A percentile compares a stretch with the other conserved stretches of the same genome.
Evolutionary conservation across 1,140 invertebrate species (phyloP).

Genomic region (Triops cancriformis): DNA sequence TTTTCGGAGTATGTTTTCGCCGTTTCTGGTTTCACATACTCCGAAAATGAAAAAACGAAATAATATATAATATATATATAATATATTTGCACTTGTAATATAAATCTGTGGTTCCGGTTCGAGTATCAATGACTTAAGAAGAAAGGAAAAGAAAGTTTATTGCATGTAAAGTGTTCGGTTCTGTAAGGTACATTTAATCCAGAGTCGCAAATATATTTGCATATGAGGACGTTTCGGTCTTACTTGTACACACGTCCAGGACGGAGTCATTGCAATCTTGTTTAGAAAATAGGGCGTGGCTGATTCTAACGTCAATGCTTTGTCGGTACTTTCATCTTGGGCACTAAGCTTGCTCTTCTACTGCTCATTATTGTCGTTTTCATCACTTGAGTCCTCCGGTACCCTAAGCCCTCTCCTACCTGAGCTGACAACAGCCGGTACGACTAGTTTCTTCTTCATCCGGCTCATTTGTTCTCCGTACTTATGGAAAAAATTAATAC

Average conservation of each 20-base stretch:
- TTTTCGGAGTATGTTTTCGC: too few species aligned
- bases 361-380: not conserved
- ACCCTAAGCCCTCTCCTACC: not conserved
- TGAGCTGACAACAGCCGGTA: not conserved
- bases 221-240: not conserved
- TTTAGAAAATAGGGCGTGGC: not conserved
- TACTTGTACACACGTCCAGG: not conserved
- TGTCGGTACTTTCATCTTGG: not conserved
- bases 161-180: too few species aligned
- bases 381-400: not conserved
- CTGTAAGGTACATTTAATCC: not conserved
- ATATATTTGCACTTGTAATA: too few species aligned
- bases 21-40: too few species aligned
- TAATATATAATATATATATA: too few species aligned
- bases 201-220: not conserved
- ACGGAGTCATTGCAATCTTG: not conserved
- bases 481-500: conserved; percentile 17
- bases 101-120: too few species aligned
- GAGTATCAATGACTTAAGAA: too few species aligned
- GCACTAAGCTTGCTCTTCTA: not conserved
- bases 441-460: not conserved
- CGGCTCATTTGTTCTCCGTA: not conserved
- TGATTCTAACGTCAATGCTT: conserved; percentile 15
- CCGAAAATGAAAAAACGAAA: too few species aligned
- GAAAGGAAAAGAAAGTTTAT: too few species aligned